Base-by-base conservation (phyloP, 2,113 vertebrate species). In the Pelvicachromis taeniatus region DNA sequence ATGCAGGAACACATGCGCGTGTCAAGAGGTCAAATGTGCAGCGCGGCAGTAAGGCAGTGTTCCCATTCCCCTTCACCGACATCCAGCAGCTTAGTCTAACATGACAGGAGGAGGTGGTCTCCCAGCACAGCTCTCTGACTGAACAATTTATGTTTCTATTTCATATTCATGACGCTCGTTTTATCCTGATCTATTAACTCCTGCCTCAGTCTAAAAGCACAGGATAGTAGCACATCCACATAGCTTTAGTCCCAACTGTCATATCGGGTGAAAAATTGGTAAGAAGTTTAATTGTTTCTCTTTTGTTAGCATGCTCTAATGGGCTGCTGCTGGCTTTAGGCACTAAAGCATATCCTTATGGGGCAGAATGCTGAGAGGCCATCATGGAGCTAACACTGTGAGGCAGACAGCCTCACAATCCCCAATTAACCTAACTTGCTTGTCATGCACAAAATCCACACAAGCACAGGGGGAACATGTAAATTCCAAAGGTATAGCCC, bases 11-110 rank as follows among this genome's bases (percentile, higher is more conserved):
- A 42, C 73, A 80, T 77, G 80, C 11, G 50, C 31, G 84, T 84
- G 75, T 83, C 77, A 70, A 7, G 45, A 83, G 89, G 85, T 86
- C 52, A 88, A 77, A 89, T 31, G 68, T 48, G 68, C 52, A 19
- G 80, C 23, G 29, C 4, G 3, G 75, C 50, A 85, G 73, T 56
- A 81, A 70, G 35, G 63, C 13, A 3, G 31, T 12, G 53, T 80
- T 82, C 82, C 59, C 40, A 65, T 80, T 83, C 80, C 54, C 48
- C 86, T 87, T 87, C 58, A 68, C 4, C 2, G 17, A 83, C 83
- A 79, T 92, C 48, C 42, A n/a, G 77, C 73, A 75, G 80, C 61
- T 79, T 13, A 79, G 78, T 8, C 29, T 63, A 82, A 87, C 84
- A 61, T 65, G 52, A 33, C 16, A 75, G 54, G 31, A 19, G 63